Base-by-base conservation (phyloP, 2,888 invertebrate genomes). In the Epiblema foenella region DNA sequence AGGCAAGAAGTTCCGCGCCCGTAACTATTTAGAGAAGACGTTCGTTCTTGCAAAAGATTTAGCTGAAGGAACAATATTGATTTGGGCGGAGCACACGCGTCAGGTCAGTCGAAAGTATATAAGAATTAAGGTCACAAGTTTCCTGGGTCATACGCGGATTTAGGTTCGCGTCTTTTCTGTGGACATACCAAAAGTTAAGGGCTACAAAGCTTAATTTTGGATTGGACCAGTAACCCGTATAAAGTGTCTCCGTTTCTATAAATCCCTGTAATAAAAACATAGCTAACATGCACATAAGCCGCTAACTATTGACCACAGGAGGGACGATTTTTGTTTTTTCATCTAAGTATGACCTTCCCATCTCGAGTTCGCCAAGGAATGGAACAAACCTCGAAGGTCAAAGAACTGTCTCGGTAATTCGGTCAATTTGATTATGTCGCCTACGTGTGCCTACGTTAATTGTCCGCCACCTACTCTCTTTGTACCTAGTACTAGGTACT, bases 71-170 rank as follows among this genome's bases (percentile, higher is more conserved):
- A 79, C 93, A 63, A 85, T 95, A 59, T 77, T 86, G 24, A 80
- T 86, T 29, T 95, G 94, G 94, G 88, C 90, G 8, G 84, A 89
- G 68, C 94, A 95, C 77, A 94, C 93, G 11, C 86, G 89, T 76
- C 88, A 91, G 82, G 95, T 95, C 63, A 42, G 17, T 18, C 57
- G 39, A 18, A 39, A 39, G 12, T 58, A 18, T 39, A 18, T 18
- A 11, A 2, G 18, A 12, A 58, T 58, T 58, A 58, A 37, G 18
- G 37, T 20, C 18, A 1, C 18, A 20, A 58, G 15, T 15, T 54
- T n/a, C n/a, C n/a, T n/a, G n/a, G n/a, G n/a, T n/a, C n/a, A n/a
- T n/a, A n/a, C n/a, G n/a, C n/a, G n/a, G n/a, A n/a, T n/a, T n/a
- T n/a, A n/a, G n/a, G n/a, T n/a, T n/a, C n/a, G n/a, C n/a, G n/a